Conservation (phyloP, 2,113 vertebrate species). For the Rhea americana region DNA sequence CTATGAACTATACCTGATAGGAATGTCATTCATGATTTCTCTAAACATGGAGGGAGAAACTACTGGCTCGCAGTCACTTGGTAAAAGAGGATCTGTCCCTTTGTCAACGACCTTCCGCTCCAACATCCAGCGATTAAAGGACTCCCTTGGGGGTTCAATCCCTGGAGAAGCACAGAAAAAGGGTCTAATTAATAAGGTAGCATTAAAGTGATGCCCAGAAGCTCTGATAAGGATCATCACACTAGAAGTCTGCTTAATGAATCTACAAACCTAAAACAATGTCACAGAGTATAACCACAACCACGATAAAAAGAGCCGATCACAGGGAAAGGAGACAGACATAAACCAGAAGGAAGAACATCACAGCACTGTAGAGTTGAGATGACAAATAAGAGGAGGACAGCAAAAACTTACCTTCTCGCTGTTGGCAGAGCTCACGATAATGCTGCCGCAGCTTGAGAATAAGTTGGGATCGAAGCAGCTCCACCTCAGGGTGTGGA, state of each 20-base stretch:
- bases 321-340: neutral
- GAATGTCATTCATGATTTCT: constrained; percentile 99
- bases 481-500: constrained; percentile 92
- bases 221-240: neutral
- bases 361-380: neutral
- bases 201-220: neutral
- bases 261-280: neutral
- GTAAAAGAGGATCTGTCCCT: constrained; percentile 91
- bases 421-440: constrained; percentile 93
- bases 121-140: constrained; percentile 97
- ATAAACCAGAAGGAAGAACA: neutral
- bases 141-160: constrained; percentile 94
- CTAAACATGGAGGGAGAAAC: constrained; percentile 98
- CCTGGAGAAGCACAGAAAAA: constrained; percentile 72
- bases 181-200: neutral
- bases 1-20: constrained; percentile 85
- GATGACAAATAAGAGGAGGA: neutral
- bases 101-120: constrained; percentile 96
- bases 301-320: neutral
- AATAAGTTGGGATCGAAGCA: constrained; percentile 92
- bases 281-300: neutral
- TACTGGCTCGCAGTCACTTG: constrained; percentile 92
- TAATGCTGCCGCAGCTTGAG: constrained; percentile 95
- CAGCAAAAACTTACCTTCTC: constrained; percentile 76
- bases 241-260: neutral